A percentile compares a stretch with the other conserved stretches of the same genome.
These are phyloP conservation scores for Morpho deidamia DNA, from an alignment of 2,888 invertebrate genomes.

Conservation along the genomic window DNA sequence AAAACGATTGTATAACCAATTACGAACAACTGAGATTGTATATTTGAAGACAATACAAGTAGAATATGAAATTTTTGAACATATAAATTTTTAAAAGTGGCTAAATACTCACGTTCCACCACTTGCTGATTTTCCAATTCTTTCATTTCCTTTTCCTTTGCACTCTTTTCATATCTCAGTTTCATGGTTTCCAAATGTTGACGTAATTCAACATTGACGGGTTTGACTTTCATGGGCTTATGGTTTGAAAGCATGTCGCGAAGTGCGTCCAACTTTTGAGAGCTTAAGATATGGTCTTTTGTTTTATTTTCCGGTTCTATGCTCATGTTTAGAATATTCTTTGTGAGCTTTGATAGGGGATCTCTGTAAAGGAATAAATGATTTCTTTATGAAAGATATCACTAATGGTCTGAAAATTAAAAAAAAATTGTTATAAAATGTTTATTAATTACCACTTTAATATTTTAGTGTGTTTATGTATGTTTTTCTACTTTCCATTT, in stretches of 20 bases:
- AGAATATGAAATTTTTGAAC: background rate
- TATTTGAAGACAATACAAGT: background rate
- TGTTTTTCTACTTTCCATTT: too few species aligned
- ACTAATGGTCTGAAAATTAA: too few species aligned
- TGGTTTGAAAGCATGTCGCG: conserved; percentile 70
- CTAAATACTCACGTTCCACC: background rate
- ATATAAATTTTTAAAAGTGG: background rate
- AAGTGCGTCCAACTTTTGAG: conserved; percentile 71
- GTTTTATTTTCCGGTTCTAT: conserved; percentile 57
- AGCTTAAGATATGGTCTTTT: conserved; percentile 58
- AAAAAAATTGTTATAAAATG: too few species aligned
- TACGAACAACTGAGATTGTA: too few species aligned
- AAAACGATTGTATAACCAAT: too few species aligned
- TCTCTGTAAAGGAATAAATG: conserved; percentile 41
- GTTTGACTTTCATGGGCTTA: conserved; percentile 71
- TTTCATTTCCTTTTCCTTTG: conserved; percentile 40
- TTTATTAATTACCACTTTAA: too few species aligned
- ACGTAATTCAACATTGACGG: conserved; percentile 63
- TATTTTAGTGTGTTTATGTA: too few species aligned
- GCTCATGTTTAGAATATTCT: conserved; percentile 72
- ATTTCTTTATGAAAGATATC: too few species aligned
- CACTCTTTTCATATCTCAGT: conserved; percentile 51
- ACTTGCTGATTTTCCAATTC: conserved; percentile 21
- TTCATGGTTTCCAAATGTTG: conserved; percentile 56
- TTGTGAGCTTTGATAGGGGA: conserved; percentile 67